Evolutionary conservation across 2,888 invertebrate genomes (phyloP), one percentile per base, ranked within the genome.

Genomic region (Epistrophe grossulariae): DNA sequence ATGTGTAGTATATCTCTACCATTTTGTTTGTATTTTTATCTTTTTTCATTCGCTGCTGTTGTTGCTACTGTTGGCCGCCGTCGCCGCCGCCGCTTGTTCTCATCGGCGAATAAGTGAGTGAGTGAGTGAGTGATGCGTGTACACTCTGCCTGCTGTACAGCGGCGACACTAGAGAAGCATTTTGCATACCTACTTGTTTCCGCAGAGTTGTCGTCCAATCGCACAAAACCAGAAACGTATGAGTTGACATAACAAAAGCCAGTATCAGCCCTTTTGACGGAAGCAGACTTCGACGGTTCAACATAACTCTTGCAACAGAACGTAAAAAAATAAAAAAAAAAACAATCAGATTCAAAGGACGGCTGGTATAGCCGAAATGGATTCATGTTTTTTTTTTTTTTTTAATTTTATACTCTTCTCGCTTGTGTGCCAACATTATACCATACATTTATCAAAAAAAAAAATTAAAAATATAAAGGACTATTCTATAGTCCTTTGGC

Each of bases 161-260:
- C 84, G 73, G 73, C 84, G 88, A 88, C 84, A 88, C 84, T 77
- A 77, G 83, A 64, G 7, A 6, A 82, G 80, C 73, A 79, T 87
- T 82, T 83, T 83, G 74, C 79, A 83, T 79, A 74, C 35, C 35
- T 8, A 35, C 79, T 82, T 71, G 45, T 55, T 82, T 78, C 78
- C 79, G 77, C 31, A 66, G 74, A 72, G 59, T 48, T 74, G 50
- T 70, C 77, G 48, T 82, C 82, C 79, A 87, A 87, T 87, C 79
- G 88, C 77, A 88, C 73, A 88, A 80, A 77, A 78, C 70, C 84
- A 79, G 82, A 84, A 88, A 80, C 88, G 84, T 88, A 84, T 88
- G 80, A 84, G 88, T 88, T 84, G 88, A 88, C 84, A 88, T 80
- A 84, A 88, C 88, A 88, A 88, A 85, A 88, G 88, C 88, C 84